Conservation (phyloP, 2,113 vertebrate genomes). For the Nematolebias whitei region DNA sequence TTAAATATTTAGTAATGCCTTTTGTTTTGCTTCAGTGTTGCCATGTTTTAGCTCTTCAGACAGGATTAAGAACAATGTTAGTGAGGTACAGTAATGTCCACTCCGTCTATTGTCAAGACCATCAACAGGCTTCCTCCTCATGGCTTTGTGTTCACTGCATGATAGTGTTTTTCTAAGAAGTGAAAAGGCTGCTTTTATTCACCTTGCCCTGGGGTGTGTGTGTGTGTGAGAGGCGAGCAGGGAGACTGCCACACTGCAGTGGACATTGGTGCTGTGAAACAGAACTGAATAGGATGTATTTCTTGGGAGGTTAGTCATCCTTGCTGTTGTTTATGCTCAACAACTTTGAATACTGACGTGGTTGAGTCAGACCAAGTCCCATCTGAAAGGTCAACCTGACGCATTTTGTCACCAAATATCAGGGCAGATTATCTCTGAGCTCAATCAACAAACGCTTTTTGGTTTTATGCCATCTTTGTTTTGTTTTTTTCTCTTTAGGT, state of each 20-base stretch:
- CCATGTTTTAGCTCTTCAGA: neutral
- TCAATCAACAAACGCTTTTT: neutral
- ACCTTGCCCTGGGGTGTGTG: slow-evolving; percentile 36
- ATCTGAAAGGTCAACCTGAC: slow-evolving; percentile 45
- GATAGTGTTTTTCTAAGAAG: slow-evolving; percentile 22
- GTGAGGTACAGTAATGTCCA: slow-evolving; percentile 7
- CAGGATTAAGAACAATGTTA: neutral
- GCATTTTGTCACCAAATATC: slow-evolving; percentile 34
- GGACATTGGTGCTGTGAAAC: slow-evolving; percentile 28
- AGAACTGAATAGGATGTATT: slow-evolving; percentile 34
- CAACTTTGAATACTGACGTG: slow-evolving; percentile 28
- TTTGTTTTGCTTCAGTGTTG: neutral
- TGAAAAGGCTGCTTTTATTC: slow-evolving; percentile 40
- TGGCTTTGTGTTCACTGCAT: slow-evolving; percentile 38
- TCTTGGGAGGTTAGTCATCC: slow-evolving; percentile 42
- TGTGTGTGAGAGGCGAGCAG: slow-evolving; percentile 42
- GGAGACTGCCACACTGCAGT: slow-evolving; percentile 28
- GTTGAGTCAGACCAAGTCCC: slow-evolving; percentile 58
- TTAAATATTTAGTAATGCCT: slow-evolving; percentile 1
- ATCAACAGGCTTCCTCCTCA: slow-evolving; percentile 7
- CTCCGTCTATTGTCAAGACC: slow-evolving; percentile 18
- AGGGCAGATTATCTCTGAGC: slow-evolving; percentile 14
- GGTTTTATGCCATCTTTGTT: neutral
- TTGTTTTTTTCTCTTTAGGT: slow-evolving; percentile 77
- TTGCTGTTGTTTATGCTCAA: slow-evolving; percentile 47